Evolutionary conservation across 2,113 vertebrate genomes (phyloP).

Genomic region (Amphilophus citrinellus): DNA sequence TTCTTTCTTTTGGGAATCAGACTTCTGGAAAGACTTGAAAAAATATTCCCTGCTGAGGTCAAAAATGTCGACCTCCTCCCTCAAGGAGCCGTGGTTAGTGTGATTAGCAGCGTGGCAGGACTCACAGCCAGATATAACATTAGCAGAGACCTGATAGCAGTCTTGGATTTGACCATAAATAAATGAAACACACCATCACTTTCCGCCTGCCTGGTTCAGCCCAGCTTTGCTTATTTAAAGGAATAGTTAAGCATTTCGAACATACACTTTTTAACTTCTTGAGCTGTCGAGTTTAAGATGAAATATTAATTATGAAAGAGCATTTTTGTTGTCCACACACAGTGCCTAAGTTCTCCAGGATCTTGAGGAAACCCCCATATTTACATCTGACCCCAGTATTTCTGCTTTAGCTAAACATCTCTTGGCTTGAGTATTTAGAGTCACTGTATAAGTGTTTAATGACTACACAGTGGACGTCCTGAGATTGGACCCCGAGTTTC

Average conservation of each 20-base stretch:
- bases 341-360: background rate
- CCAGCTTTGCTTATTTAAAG: background rate
- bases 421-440: background rate
- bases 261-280: background rate
- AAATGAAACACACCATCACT: background rate
- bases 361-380: background rate
- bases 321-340: background rate
- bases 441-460: background rate
- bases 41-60: slow-evolving; percentile 3
- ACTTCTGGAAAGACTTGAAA: background rate
- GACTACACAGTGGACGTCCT: background rate
- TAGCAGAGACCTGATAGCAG: background rate
- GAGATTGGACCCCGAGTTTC: background rate
- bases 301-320: background rate
- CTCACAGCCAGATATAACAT: slow-evolving; percentile 10
- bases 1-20: background rate
- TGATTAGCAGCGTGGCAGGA: slow-evolving; percentile 10
- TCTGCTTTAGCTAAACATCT: background rate
- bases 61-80: background rate
- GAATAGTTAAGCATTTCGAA: background rate
- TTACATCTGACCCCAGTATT: background rate
- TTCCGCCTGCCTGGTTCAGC: background rate
- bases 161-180: background rate
- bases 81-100: slow-evolving; percentile 19
- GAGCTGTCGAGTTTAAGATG: background rate